Evolutionary conservation across 2,113 vertebrate genomes (phyloP).

Genomic region (Saccopteryx bilineata): DNA sequence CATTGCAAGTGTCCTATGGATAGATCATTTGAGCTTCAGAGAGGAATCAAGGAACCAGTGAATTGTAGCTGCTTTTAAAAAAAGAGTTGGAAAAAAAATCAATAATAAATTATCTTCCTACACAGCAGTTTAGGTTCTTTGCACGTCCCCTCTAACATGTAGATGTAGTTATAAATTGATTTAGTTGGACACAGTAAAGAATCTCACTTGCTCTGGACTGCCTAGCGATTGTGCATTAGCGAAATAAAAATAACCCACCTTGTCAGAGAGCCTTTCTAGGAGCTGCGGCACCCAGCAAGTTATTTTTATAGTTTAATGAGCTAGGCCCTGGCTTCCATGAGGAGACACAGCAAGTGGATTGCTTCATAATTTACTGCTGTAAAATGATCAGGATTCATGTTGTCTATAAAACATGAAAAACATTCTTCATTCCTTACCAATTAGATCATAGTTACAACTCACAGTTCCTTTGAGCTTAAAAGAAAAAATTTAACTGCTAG

Average conservation of each 20-base stretch:
- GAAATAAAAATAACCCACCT: conserved; percentile 87
- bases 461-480: conserved; percentile 89
- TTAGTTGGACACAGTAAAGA: conserved; percentile 83
- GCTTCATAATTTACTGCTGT: conserved; percentile 90
- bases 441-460: conserved; percentile 90
- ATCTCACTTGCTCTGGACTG: conserved; percentile 75
- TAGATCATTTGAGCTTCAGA: conserved; percentile 77
- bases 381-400: conserved; percentile 90
- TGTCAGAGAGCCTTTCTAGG: conserved; percentile 83
- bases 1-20: not conserved
- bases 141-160: conserved; percentile 83
- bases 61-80: conserved; percentile 85
- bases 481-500: conserved; percentile 89
- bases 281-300: conserved; percentile 80
- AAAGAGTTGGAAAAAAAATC: conserved; percentile 84
- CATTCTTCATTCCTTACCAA: conserved; percentile 91
- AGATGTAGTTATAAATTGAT: conserved; percentile 88
- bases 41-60: conserved; percentile 78
- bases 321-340: conserved; percentile 83
- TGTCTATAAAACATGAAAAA: conserved; percentile 92
- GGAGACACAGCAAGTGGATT: conserved; percentile 83
- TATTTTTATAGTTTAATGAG: conserved; percentile 90
- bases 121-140: conserved; percentile 82
- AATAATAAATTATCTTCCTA: conserved; percentile 89
- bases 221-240: conserved; percentile 79